Evolutionary conservation across 2,113 vertebrate genomes (phyloP).

Genomic region (Sinocyclocheilus anshuiensis): DNA sequence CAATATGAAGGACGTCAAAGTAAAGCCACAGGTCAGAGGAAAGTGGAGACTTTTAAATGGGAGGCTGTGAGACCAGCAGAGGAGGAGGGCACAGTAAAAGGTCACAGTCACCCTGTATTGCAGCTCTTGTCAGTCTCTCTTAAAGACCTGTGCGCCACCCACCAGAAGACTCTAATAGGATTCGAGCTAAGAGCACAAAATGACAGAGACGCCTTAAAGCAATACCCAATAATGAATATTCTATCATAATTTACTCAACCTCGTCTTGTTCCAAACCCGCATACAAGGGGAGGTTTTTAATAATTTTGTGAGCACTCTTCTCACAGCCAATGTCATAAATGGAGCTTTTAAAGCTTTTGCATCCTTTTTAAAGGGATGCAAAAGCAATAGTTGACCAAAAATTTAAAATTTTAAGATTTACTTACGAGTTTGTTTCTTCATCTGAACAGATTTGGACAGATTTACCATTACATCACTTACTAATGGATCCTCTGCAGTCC

Average conservation of each 20-base stretch:
- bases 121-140: slow-evolving; percentile 49
- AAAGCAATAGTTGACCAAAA: background rate
- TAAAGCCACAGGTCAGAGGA: slow-evolving; percentile 49
- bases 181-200: slow-evolving; percentile 36
- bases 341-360: background rate
- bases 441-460: background rate
- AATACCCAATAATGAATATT: background rate
- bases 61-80: slow-evolving; percentile 24
- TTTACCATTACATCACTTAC: background rate
- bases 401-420: background rate
- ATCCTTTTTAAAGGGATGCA: too few species aligned
- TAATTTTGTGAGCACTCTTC: background rate
- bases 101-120: slow-evolving; percentile 53
- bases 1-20: slow-evolving; percentile 43
- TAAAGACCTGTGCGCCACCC: slow-evolving; percentile 26
- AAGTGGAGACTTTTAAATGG: slow-evolving; percentile 55
- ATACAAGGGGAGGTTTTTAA: background rate
- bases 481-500: background rate
- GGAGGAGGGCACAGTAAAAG: slow-evolving; percentile 50
- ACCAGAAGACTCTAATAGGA: slow-evolving; percentile 36
- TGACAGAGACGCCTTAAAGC: slow-evolving; percentile 31
- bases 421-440: background rate
- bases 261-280: background rate
- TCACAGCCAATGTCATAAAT: background rate
- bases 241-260: background rate